Evolutionary conservation across 1,140 invertebrate genomes (phyloP).

Genomic region (Drosophila parvula): DNA sequence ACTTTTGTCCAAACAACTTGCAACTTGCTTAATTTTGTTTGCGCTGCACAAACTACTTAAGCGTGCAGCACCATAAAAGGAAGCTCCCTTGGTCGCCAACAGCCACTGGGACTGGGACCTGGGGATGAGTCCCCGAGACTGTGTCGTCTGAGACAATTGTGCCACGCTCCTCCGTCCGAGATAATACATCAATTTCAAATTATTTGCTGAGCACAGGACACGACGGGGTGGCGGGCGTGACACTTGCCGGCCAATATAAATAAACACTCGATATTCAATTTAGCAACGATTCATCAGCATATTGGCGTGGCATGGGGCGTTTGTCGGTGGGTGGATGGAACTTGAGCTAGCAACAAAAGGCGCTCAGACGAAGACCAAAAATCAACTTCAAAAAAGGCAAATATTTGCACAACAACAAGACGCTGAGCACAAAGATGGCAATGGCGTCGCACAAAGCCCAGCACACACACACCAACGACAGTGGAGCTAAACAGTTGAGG

Average conservation of each 20-base stretch:
- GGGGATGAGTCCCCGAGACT: too few species aligned
- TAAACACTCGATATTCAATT: conserved; percentile 81
- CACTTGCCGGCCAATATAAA: conserved; percentile 68
- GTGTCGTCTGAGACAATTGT: conserved; percentile 23
- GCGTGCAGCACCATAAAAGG: conserved; percentile 33
- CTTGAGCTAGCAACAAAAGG: conserved; percentile 75
- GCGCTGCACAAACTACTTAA: conserved; percentile 65
- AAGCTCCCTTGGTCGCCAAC: conserved; percentile 1
- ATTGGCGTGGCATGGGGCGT: conserved; percentile 33
- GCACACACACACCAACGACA: neutral
- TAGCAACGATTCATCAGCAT: conserved; percentile 72
- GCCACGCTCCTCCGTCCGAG: conserved; percentile 28
- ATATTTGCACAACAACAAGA: conserved; percentile 74
- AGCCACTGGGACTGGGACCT: neutral
- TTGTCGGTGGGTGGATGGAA: neutral
- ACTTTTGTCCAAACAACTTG: conserved; percentile 56
- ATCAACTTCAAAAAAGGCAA: conserved; percentile 81
- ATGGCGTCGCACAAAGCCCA: conserved; percentile 27
- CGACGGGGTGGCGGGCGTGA: conserved; percentile 25
- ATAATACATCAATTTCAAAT: conserved; percentile 72
- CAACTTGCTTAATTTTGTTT: conserved; percentile 68
- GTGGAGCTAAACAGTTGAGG: conserved; percentile 5
- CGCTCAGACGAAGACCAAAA: conserved; percentile 74
- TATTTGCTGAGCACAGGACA: conserved; percentile 38
- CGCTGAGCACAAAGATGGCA: conserved; percentile 25